Percentiles rank a stretch among this genome's conserved stretches.
phyloP scores from a whole-genome alignment of 2,797 vertebrate species.

The Neostethus bicornis region DNA sequence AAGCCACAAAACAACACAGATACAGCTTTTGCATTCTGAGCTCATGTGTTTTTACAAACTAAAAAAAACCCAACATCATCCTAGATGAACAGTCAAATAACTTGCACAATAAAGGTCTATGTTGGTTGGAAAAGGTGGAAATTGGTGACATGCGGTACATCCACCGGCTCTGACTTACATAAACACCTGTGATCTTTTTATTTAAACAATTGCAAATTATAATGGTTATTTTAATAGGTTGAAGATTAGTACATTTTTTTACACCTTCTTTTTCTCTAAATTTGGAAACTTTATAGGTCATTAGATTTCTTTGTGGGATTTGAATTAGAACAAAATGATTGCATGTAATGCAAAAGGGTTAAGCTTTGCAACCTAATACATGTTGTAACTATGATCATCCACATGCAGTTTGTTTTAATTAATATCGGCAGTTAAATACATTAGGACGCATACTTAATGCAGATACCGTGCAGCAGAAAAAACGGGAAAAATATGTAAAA shows the following conservation, averaged over 20 bases:
- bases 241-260: background rate
- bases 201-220: background rate
- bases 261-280: background rate
- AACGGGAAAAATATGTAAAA: background rate
- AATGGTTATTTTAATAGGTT: background rate
- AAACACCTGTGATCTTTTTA: background rate
- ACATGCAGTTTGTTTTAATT: background rate
- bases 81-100: background rate
- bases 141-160: background rate
- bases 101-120: background rate
- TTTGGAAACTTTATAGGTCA: background rate
- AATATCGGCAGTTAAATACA: background rate
- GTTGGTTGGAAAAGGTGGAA: background rate
- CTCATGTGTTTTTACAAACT: slow-evolving; percentile 16
- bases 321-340: background rate
- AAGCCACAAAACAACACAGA: slow-evolving; percentile 1
- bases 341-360: background rate
- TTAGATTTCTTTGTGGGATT: background rate
- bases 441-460: background rate
- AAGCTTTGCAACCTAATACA: background rate
- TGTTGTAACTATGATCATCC: background rate
- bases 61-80: no score
- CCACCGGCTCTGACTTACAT: background rate
- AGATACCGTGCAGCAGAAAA: background rate
- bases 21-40: slow-evolving; percentile 10